Evolutionary conservation across 2,797 vertebrate genomes (phyloP).

Genomic region (Brachyalestes nurse): DNA sequence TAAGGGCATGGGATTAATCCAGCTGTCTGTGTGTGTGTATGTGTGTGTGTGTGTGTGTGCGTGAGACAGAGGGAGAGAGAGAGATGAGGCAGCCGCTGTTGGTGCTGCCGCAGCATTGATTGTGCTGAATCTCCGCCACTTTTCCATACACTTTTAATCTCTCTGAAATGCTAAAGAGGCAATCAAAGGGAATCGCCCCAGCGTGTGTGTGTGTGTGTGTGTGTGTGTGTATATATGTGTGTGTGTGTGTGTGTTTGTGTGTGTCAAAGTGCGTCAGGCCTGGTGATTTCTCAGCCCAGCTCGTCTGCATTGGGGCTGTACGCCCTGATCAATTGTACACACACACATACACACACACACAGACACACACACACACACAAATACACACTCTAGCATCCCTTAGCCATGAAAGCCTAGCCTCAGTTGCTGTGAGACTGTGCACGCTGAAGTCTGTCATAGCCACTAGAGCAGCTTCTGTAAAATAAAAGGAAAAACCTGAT

Average conservation of each 20-base stretch:
- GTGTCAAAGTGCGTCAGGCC: conserved; percentile 22
- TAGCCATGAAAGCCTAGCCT: too few relatives aligned
- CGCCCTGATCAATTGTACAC: conserved; percentile 55
- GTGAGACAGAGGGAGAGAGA: conserved; percentile 1
- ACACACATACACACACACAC: neutral
- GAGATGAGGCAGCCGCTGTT: conserved; percentile 8
- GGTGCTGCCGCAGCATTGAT: conserved; percentile 53
- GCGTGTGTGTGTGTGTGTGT: conserved; percentile 46
- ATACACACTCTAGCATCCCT: too few relatives aligned
- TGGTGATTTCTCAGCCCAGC: conserved; percentile 61
- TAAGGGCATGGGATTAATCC: conserved; percentile 52
- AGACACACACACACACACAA: too few relatives aligned
- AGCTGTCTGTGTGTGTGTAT: conserved; percentile 32
- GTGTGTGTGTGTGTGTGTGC: conserved; percentile 22
- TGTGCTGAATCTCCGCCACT: conserved; percentile 61
- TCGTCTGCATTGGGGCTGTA: conserved; percentile 54
- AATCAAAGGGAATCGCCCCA: conserved; percentile 65
- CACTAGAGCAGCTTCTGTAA: neutral
- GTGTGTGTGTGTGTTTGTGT: conserved; percentile 42
- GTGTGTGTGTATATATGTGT: conserved; percentile 41
- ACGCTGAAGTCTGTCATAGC: conserved; percentile 34
- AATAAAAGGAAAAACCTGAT: neutral
- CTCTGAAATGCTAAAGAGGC: conserved; percentile 71
- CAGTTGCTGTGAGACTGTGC: neutral
- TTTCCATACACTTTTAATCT: conserved; percentile 70